These are phyloP conservation scores for Parauchenoglanis ngamensis DNA, from an alignment of 2,797 vertebrate genomes.

Conservation along the genomic window DNA sequence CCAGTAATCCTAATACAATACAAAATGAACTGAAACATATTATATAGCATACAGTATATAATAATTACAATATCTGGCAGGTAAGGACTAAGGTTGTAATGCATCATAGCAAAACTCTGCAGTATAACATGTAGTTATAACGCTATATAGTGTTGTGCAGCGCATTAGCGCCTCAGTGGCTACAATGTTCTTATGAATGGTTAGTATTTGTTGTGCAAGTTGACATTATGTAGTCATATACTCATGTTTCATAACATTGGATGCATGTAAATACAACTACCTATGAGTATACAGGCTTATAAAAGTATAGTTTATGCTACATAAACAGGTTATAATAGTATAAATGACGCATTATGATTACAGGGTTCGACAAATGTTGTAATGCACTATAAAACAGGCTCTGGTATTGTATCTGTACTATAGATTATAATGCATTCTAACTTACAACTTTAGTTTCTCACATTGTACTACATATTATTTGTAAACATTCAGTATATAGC, in stretches of 20 bases:
- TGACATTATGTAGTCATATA: neutral
- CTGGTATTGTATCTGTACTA: neutral
- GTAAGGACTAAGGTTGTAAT: neutral
- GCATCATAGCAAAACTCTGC: neutral
- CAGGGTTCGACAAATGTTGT: neutral
- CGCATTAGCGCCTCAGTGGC: neutral
- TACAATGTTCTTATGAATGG: neutral
- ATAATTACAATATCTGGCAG: neutral
- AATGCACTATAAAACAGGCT: neutral
- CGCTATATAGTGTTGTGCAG: neutral
- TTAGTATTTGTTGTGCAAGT: neutral
- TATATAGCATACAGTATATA: neutral
- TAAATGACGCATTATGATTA: neutral
- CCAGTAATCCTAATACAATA: neutral
- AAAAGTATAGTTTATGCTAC: neutral
- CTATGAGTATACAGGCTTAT: neutral
- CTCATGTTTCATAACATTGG: neutral
- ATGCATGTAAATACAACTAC: neutral
- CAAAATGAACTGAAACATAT: neutral
- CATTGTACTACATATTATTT: too few species aligned
- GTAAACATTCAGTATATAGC: neutral
- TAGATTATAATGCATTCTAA: neutral
- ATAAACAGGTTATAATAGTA: neutral
- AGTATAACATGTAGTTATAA: neutral
- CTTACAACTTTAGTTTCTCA: neutral